Conservation (phyloP, 2,888 invertebrate species). For the Hyposoter dolosus region DNA sequence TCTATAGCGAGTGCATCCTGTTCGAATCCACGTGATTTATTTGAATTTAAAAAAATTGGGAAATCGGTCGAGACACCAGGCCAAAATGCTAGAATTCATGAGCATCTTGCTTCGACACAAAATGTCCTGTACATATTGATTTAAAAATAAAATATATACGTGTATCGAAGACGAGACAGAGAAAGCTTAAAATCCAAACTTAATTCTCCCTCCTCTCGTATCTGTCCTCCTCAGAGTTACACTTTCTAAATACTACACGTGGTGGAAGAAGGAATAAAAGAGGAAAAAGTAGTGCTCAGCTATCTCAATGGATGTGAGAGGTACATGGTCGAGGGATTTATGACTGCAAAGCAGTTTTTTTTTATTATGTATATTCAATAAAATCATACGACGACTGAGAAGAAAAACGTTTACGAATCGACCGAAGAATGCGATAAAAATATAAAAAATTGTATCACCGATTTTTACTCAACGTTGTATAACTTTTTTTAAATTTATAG, state of each 20-base stretch:
- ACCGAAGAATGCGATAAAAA: not conserved
- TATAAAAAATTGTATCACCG: not conserved
- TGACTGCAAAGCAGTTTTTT: not conserved
- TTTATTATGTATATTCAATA: not conserved
- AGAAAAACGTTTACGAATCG: not conserved
- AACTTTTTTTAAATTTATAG: no score
- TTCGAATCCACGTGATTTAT: not conserved
- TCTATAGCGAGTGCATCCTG: not conserved
- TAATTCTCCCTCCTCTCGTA: conserved; percentile 48
- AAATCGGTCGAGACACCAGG: not conserved
- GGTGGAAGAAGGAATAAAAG: conserved; percentile 10
- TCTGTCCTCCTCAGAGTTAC: conserved; percentile 22
- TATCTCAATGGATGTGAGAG: not conserved
- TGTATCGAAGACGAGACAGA: conserved; percentile 18
- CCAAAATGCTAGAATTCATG: not conserved
- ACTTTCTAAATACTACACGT: conserved; percentile 41
- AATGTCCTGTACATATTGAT: conserved; percentile 17
- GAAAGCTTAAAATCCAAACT: conserved; percentile 40
- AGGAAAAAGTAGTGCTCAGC: not conserved
- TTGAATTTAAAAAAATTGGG: not conserved
- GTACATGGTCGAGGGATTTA: not conserved
- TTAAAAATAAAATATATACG: conserved; percentile 2
- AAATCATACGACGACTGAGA: not conserved
- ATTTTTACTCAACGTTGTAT: not conserved
- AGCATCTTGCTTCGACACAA: not conserved